These are phyloP conservation scores for Delia radicum DNA, from an alignment of 1,140 invertebrate species.

Conservation along the genomic window DNA sequence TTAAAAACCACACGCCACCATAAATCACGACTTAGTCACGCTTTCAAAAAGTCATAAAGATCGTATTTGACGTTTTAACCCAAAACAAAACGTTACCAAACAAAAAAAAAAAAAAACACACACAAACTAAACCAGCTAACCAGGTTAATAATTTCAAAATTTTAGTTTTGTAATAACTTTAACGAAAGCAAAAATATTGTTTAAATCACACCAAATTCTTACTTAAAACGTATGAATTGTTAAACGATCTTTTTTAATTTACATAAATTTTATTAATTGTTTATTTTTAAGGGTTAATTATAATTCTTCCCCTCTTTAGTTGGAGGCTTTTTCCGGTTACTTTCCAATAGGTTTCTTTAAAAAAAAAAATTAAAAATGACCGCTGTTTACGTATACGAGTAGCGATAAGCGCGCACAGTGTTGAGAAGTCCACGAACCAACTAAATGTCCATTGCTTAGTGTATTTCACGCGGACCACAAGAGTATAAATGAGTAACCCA, in stretches of 20 bases:
- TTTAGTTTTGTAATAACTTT: too few species aligned
- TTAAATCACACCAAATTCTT: too few species aligned
- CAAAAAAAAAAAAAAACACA: too few species aligned
- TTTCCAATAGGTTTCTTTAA: neutral
- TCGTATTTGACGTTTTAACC: slow-evolving; percentile 48
- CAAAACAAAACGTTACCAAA: slow-evolving; percentile 16
- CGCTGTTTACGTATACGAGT: slow-evolving; percentile 14
- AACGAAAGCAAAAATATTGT: too few species aligned
- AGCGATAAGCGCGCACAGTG: slow-evolving; percentile 49
- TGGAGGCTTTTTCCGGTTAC: neutral
- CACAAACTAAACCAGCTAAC: neutral
- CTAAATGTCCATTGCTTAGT: slow-evolving; percentile 56
- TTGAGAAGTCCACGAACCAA: slow-evolving; percentile 56
- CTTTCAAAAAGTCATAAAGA: slow-evolving; percentile 56
- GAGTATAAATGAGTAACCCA: slow-evolving; percentile 23
- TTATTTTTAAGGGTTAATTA: neutral
- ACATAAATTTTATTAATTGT: neutral
- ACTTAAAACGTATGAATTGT: too few species aligned
- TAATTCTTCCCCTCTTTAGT: neutral
- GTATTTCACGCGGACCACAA: slow-evolving; percentile 52
- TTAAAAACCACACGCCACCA: slow-evolving; percentile 56
- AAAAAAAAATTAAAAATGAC: neutral
- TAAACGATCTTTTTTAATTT: too few species aligned
- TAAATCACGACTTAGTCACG: slow-evolving; percentile 57
- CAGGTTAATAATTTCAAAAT: too few species aligned